These are phyloP conservation scores for Proteles cristata DNA, from an alignment of 2,113 vertebrate species.

Conservation along the genomic window DNA sequence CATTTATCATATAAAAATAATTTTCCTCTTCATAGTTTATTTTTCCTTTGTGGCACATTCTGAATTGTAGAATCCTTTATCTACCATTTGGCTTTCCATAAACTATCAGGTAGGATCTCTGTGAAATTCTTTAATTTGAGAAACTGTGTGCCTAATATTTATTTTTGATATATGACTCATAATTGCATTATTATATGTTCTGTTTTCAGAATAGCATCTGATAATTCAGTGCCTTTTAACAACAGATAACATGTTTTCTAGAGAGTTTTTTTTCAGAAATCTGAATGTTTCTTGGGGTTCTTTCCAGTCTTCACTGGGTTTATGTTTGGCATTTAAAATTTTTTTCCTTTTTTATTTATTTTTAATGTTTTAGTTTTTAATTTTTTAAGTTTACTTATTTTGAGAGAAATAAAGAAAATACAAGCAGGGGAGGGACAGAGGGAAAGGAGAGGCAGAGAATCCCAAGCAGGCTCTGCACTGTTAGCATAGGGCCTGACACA, in stretches of 20 bases:
- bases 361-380: too few relatives aligned
- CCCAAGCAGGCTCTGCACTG: too few relatives aligned
- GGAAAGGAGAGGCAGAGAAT: too few relatives aligned
- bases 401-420: too few relatives aligned
- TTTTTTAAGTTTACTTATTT: too few relatives aligned
- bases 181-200: not conserved
- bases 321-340: not conserved
- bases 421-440: too few relatives aligned
- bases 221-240: constrained; percentile 9
- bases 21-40: constrained; percentile 21
- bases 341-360: too few relatives aligned
- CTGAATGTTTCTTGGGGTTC: not conserved
- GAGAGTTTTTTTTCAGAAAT: constrained; percentile 9
- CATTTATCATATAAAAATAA: constrained; percentile 47
- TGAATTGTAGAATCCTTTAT: constrained; percentile 8
- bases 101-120: not conserved
- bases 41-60: constrained; percentile 55
- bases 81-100: constrained; percentile 35
- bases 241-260: not conserved
- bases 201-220: constrained; percentile 19
- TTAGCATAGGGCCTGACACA: too few relatives aligned
- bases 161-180: not conserved
- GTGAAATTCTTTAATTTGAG: constrained; percentile 47
- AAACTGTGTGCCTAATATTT: constrained; percentile 39
- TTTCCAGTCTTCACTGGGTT: not conserved